Evolutionary conservation across 2,797 vertebrate species (phyloP), one percentile per base, ranked within the genome.

Genomic region (Micrastur ruficollis): DNA sequence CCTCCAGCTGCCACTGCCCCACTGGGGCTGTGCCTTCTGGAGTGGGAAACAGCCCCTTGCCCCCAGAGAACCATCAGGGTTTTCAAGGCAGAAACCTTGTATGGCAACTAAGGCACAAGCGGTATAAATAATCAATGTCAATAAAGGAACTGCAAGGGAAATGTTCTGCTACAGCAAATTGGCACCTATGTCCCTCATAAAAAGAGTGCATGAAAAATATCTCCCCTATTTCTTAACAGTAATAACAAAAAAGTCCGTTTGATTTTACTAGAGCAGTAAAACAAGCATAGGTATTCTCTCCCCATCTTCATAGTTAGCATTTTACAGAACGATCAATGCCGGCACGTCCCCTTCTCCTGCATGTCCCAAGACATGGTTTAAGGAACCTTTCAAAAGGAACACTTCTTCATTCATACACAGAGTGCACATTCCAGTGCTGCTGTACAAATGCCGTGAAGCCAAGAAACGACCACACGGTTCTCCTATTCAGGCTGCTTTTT

Each of bases 391-490:
- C 80, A 89, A 96, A 96, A 76, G 61, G 87, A 96, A 67, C 80
- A 89, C 92, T 95, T 97, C 56, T 96, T 80, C 96, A 96, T 93
- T 95, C 90, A 93, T 32, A 92, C 86, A 96, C 9, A 44, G 87
- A 95, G 90, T 72, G 75, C 58, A 86, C 80, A 65, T 95, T 93
- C 82, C 91, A 80, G 19, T 34, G 68, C 61, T 82, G 63, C 66
- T 62, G 59, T 62, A 66, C 81, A 96, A 93, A 93, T 50, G 80
- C 44, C 93, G 76, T 17, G 34, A 89, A 83, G 84, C 71, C 94
- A 95, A 96, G 91, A 74, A 82, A 81, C 5, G 0, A 90, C 82
- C 42, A 87, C 83, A 75, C 1, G 3, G 29, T 73, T 87, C 55
- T 82, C 58, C 70, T 52, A 23, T 78, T 91, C 75, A 80, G 47